These are phyloP conservation scores for Panulirus ornatus DNA, from an alignment of 1,140 invertebrate genomes.

Conservation along the genomic window DNA sequence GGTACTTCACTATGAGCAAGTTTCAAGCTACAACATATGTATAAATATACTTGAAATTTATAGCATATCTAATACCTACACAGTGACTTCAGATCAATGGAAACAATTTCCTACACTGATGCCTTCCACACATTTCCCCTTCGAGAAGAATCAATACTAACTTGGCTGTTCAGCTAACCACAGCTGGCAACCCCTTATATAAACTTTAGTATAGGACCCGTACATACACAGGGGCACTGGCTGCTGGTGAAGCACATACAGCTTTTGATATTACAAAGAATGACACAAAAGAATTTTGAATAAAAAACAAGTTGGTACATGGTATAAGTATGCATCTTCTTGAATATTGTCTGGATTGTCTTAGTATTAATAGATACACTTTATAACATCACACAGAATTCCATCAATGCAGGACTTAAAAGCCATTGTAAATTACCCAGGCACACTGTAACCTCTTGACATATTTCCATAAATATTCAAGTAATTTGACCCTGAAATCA, in stretches of 20 bases:
- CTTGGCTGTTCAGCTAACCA: conserved; percentile 12
- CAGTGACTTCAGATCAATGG: conserved; percentile 28
- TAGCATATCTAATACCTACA: conserved; percentile 26
- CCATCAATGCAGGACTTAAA: too few species aligned
- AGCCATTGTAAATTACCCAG: conserved; percentile 17
- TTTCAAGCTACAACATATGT: conserved; percentile 26
- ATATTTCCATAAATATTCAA: not conserved
- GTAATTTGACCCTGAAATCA: not conserved
- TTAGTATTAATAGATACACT: conserved; percentile 20
- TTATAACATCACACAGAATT: conserved; percentile 21
- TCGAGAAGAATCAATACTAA: conserved; percentile 20
- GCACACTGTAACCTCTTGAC: not conserved
- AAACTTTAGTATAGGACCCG: conserved; percentile 52
- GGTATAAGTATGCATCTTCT: conserved; percentile 14
- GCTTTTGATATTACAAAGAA: conserved; percentile 15
- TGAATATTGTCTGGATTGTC: conserved; percentile 38
- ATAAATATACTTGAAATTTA: conserved; percentile 49
- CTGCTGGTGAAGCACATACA: conserved; percentile 30
- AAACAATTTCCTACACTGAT: conserved; percentile 36
- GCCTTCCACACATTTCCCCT: conserved; percentile 54
- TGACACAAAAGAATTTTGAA: conserved; percentile 5
- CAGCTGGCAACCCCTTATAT: conserved; percentile 45
- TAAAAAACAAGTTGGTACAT: conserved; percentile 16
- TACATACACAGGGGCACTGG: conserved; percentile 47
- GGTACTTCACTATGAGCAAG: conserved; percentile 55